Conservation (phyloP, 2,888 invertebrate genomes). For the Polymixis flavicincta region DNA sequence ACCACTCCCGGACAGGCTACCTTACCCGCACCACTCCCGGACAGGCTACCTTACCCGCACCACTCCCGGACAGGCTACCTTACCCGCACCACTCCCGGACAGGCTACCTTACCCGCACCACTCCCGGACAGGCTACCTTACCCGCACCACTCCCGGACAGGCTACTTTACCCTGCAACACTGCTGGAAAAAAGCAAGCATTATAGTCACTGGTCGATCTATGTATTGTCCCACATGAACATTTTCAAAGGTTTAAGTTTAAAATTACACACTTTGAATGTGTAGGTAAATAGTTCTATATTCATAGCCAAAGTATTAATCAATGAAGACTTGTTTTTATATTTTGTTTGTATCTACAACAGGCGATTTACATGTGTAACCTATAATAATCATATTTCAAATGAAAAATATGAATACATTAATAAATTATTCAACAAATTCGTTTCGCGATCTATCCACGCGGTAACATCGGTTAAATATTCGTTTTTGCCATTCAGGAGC, state of each 20-base stretch:
- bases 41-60: not conserved
- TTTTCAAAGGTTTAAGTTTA: not conserved
- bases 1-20: too few species aligned
- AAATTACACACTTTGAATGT: not conserved
- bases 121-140: not conserved
- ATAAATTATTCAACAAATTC: slow-evolving; percentile 59
- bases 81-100: not conserved
- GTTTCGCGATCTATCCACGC: slow-evolving; percentile 53
- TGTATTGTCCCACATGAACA: not conserved
- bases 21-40: not conserved
- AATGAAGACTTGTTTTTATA: slow-evolving; percentile 29
- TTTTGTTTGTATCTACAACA: slow-evolving; percentile 48
- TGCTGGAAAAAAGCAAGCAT: too few species aligned
- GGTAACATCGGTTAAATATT: slow-evolving; percentile 57
- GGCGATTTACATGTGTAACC: slow-evolving; percentile 47
- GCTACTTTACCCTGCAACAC: not conserved
- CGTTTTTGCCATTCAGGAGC: slow-evolving; percentile 62
- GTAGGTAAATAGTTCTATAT: not conserved
- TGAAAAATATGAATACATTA: slow-evolving; percentile 64
- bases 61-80: too few species aligned
- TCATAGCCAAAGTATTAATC: slow-evolving; percentile 28
- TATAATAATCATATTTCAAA: slow-evolving; percentile 61
- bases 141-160: too few species aligned
- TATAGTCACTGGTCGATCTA: not conserved
- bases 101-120: not conserved